A percentile compares a stretch with the other conserved stretches of the same genome.
phyloP scores from a whole-genome alignment of 2,113 vertebrate species.

The Carassius carassius region DNA sequence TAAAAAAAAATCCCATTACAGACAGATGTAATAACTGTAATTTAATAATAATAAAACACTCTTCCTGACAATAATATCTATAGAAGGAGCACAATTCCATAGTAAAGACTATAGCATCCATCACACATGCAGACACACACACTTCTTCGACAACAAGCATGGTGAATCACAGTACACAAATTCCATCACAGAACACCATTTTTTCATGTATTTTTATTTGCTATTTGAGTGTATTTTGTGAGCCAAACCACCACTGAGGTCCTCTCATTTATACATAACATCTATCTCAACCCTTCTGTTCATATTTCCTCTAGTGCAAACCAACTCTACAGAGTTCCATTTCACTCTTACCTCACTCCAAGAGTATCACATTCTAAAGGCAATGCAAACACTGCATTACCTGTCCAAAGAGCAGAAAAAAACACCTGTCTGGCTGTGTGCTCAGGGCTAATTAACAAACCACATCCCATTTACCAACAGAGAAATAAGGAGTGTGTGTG shows the following conservation, averaged over 20 bases:
- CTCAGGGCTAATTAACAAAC: constrained; percentile 5
- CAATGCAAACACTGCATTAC: constrained; percentile 28
- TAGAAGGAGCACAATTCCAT: not conserved
- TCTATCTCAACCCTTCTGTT: not conserved
- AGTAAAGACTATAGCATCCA: not conserved
- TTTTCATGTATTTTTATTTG: not conserved
- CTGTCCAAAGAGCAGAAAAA: constrained; percentile 35
- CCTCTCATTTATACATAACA: not conserved
- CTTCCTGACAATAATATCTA: not conserved
- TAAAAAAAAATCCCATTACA: not conserved
- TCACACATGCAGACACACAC: not conserved
- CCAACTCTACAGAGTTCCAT: not conserved
- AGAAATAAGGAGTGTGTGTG: not conserved
- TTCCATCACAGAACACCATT: not conserved
- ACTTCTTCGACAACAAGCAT: not conserved
- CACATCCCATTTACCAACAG: not conserved
- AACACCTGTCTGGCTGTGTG: not conserved
- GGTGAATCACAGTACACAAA: not conserved
- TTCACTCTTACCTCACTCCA: constrained; percentile 32
- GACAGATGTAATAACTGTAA: too few species aligned
- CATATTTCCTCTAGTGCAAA: constrained; percentile 4
- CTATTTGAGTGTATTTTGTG: not conserved
- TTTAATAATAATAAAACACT: not conserved
- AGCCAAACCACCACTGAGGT: not conserved
- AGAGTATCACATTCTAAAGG: constrained; percentile 12